Percentiles rank a stretch among this genome's conserved stretches.
These are phyloP conservation scores for Anastrepha obliqua DNA, from an alignment of 1,140 invertebrate species.

Conservation along the genomic window DNA sequence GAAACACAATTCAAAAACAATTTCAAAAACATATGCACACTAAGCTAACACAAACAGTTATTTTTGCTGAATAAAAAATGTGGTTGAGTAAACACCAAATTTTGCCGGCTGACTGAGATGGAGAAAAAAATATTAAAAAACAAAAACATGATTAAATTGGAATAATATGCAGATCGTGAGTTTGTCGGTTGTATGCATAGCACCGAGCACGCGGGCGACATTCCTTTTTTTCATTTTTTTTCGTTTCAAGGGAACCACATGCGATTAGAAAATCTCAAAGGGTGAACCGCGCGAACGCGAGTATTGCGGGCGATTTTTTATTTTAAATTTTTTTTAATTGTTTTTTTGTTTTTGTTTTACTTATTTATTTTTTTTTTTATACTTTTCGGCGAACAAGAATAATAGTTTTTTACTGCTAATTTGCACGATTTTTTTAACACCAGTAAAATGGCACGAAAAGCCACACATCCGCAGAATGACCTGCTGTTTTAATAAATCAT, in stretches of 20 bases:
- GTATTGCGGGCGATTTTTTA: neutral
- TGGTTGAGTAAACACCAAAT: neutral
- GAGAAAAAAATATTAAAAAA: neutral
- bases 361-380: neutral
- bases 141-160: neutral
- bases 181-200: neutral
- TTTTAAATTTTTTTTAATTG: neutral
- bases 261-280: neutral
- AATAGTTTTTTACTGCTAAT: neutral
- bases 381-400: neutral
- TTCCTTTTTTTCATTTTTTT: neutral
- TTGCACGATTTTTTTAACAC: neutral
- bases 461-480: neutral
- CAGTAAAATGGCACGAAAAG: neutral
- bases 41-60: neutral
- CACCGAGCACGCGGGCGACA: neutral
- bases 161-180: neutral
- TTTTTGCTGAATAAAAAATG: constrained; percentile 7
- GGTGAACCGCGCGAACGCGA: neutral
- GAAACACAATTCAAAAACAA: neutral
- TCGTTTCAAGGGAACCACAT: neutral
- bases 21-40: neutral
- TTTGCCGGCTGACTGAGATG: neutral
- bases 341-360: constrained; percentile 18
- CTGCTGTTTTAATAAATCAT: neutral